Conservation (phyloP, 1,140 invertebrate genomes). For the Bombus pyrosoma region DNA sequence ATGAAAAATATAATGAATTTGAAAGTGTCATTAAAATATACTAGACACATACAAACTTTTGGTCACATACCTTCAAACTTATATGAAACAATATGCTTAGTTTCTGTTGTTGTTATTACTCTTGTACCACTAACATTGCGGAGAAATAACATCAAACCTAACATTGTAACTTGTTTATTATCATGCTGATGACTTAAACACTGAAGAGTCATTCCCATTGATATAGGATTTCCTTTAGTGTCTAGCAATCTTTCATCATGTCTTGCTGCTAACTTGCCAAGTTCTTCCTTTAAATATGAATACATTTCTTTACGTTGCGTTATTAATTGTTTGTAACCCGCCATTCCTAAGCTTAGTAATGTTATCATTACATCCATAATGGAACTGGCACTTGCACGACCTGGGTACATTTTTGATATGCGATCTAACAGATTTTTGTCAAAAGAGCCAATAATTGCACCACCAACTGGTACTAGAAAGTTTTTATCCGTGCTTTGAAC, state of each 20-base stretch:
- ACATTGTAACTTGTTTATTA: constrained; percentile 82
- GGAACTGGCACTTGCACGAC: constrained; percentile 90
- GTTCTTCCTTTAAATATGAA: constrained; percentile 85
- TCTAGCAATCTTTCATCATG: constrained; percentile 87
- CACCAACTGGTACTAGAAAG: constrained; percentile 94
- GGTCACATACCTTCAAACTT: constrained; percentile 84
- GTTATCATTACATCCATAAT: constrained; percentile 92
- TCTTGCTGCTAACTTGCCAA: constrained; percentile 85
- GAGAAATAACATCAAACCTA: constrained; percentile 90
- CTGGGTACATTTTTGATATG: constrained; percentile 90
- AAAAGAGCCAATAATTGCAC: constrained; percentile 91
- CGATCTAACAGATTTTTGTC: constrained; percentile 86
- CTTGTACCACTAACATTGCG: constrained; percentile 88
- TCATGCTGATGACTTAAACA: constrained; percentile 79
- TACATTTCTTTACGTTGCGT: constrained; percentile 87
- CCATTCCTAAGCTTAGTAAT: constrained; percentile 88
- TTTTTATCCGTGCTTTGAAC: constrained; percentile 96
- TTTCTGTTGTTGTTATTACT: constrained; percentile 84
- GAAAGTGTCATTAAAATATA: not conserved
- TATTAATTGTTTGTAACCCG: constrained; percentile 87
- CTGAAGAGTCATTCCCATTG: constrained; percentile 85
- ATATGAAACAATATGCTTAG: constrained; percentile 84
- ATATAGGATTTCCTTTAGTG: constrained; percentile 89
- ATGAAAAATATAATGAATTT: not conserved
- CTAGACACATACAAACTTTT: not conserved